A percentile compares a stretch with the other conserved stretches of the same genome.
Evolutionary conservation across 2,888 invertebrate genomes (phyloP).

Genomic region (Apantesis nais): DNA sequence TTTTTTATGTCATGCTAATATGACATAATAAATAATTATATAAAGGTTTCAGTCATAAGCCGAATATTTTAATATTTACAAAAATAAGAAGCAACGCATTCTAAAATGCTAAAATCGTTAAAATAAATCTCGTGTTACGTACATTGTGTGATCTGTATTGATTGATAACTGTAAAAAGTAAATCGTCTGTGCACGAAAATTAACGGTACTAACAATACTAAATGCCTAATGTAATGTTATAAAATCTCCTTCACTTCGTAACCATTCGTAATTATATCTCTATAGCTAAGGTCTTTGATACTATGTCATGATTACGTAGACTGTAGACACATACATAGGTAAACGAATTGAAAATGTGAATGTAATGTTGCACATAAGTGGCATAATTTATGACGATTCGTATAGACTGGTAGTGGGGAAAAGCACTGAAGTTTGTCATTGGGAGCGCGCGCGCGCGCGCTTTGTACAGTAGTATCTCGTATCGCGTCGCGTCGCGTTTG

Average conservation of each 20-base stretch:
- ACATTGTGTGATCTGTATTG: neutral
- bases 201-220: neutral
- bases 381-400: conserved; percentile 34
- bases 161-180: neutral
- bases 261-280: neutral
- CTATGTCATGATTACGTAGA: neutral
- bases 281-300: neutral
- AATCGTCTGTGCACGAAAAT: neutral
- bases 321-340: neutral
- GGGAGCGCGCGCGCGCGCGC: conserved; percentile 56
- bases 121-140: neutral
- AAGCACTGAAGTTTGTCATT: conserved; percentile 49
- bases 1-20: too few species aligned
- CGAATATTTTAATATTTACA: too few species aligned
- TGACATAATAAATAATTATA: neutral
- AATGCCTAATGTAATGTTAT: neutral
- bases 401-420: conserved; percentile 48
- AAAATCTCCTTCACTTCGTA: neutral
- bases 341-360: conserved; percentile 41
- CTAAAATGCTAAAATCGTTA: neutral
- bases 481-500: conserved; percentile 73
- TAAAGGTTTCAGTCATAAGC: neutral
- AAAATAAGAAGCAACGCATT: neutral
- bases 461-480: conserved; percentile 58
- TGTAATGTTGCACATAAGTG: conserved; percentile 42